phyloP scores from a whole-genome alignment of 2,113 vertebrate genomes.

The Triplophysa rosa region DNA sequence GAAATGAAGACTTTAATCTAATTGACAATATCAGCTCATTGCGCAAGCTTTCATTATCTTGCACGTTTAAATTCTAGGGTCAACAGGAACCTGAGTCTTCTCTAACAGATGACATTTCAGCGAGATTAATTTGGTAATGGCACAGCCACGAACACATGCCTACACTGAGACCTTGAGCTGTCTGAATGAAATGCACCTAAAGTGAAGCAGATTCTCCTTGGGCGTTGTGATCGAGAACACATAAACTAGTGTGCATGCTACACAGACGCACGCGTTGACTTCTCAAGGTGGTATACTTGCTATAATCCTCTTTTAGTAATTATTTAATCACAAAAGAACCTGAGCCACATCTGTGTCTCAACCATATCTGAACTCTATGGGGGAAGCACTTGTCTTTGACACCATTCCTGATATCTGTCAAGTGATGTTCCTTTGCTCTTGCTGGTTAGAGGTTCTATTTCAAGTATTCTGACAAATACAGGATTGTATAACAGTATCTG shows the following conservation, averaged over 20 bases:
- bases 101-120: conserved; percentile 42
- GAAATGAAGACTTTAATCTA: conserved; percentile 10
- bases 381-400: conserved; percentile 20
- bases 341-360: conserved; percentile 37
- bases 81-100: conserved; percentile 30
- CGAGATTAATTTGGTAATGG: conserved; percentile 38
- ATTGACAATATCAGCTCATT: conserved; percentile 11
- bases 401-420: conserved; percentile 27
- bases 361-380: conserved; percentile 21
- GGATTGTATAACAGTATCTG: conserved; percentile 49
- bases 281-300: not conserved
- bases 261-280: no score
- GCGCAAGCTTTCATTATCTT: conserved; percentile 21
- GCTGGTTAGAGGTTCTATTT: conserved; percentile 59
- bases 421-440: conserved; percentile 37
- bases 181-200: not conserved
- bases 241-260: not conserved
- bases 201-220: not conserved
- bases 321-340: conserved; percentile 24
- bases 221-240: not conserved
- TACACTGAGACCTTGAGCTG: not conserved
- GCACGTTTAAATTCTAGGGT: conserved; percentile 9
- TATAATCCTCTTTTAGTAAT: not conserved
- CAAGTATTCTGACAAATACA: conserved; percentile 45
- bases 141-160: not conserved